Percentiles rank a stretch among this genome's conserved stretches.
Conservation (phyloP, 2,113 vertebrate genomes). For the Podarcis cretensis region DNA sequence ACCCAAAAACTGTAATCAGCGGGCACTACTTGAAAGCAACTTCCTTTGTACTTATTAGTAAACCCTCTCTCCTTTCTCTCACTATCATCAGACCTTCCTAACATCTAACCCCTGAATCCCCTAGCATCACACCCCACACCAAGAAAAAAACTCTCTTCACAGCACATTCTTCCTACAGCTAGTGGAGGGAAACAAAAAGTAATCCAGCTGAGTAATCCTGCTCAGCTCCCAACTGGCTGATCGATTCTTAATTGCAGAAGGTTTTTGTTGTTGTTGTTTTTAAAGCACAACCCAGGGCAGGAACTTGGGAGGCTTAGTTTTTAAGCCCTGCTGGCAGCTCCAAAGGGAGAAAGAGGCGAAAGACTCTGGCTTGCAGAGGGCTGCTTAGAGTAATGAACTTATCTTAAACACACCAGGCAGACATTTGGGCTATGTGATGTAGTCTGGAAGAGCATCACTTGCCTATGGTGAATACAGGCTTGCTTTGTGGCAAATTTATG, state of each 20-base stretch:
- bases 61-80: too few species aligned
- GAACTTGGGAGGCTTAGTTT: not conserved
- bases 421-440: too few species aligned
- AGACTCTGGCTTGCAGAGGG: not conserved
- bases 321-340: not conserved
- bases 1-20: too few species aligned
- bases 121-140: not conserved
- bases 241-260: constrained; percentile 10
- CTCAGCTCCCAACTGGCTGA: not conserved
- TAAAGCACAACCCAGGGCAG: too few species aligned
- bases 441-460: not conserved
- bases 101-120: too few species aligned
- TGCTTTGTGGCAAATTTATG: too few species aligned
- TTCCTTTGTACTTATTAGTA: too few species aligned
- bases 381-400: not conserved
- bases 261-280: too few species aligned
- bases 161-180: not conserved
- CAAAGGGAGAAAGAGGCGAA: not conserved
- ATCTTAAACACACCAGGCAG: not conserved
- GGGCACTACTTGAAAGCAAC: too few species aligned
- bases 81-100: too few species aligned
- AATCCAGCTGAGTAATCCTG: constrained; percentile 6
- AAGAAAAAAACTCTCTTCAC: not conserved
- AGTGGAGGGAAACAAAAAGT: constrained; percentile 1
- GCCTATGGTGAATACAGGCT: not conserved